These are phyloP conservation scores for Ditula angustiorana DNA, from an alignment of 2,888 invertebrate species.

Conservation along the genomic window DNA sequence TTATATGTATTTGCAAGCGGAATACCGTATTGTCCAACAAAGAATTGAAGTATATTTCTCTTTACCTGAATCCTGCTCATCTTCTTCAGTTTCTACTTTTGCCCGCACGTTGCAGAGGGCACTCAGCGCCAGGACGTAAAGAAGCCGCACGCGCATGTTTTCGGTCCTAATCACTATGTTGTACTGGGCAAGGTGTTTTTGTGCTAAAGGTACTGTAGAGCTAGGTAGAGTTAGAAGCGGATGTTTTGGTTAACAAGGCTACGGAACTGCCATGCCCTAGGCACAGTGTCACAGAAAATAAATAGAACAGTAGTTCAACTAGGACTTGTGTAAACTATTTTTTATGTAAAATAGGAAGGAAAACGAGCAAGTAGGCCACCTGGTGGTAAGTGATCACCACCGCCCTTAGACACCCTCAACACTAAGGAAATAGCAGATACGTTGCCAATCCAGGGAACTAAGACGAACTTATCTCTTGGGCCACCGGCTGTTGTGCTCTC, in stretches of 20 bases:
- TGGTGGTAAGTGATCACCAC: too few relatives aligned
- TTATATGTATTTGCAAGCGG: too few relatives aligned
- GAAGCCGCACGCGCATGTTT: constrained; percentile 31
- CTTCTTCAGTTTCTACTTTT: constrained; percentile 37
- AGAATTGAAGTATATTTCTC: neutral
- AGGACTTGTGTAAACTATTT: too few relatives aligned
- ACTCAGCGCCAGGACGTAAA: constrained; percentile 21
- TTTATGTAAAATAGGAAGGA: too few relatives aligned
- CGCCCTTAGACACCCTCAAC: too few relatives aligned
- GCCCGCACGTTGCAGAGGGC: constrained; percentile 14
- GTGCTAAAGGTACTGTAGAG: constrained; percentile 10
- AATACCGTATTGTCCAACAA: neutral
- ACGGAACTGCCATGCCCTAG: too few relatives aligned
- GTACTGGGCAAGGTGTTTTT: neutral
- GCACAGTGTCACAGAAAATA: neutral
- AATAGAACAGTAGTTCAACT: neutral
- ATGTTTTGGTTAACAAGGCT: neutral
- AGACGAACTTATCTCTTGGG: too few relatives aligned
- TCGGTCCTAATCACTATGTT: neutral
- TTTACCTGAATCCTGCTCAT: constrained; percentile 29
- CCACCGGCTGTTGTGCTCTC: too few relatives aligned
- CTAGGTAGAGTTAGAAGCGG: neutral
- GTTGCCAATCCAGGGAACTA: too few relatives aligned
- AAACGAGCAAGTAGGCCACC: too few relatives aligned
- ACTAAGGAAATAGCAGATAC: too few relatives aligned